Percentiles rank a stretch among this genome's conserved stretches.
Conservation (phyloP, 1,140 invertebrate species). For the Bombus pascuorum region DNA sequence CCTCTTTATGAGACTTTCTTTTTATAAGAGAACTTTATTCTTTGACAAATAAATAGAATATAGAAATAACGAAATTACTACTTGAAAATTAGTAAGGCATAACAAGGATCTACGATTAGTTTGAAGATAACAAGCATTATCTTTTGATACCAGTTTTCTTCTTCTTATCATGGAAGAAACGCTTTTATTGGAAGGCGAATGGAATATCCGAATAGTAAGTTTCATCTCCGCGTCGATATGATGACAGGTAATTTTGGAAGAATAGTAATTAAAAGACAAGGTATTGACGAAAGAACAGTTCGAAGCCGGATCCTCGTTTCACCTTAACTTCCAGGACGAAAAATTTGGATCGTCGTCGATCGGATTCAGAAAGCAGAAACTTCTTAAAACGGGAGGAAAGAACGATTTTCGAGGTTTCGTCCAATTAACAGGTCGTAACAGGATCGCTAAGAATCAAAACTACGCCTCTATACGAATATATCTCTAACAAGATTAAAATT, state of each 20-base stretch:
- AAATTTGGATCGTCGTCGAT: background rate
- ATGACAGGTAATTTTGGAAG: background rate
- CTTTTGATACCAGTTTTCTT: background rate
- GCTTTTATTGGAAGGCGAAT: too few relatives aligned
- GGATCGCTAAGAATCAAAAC: slow-evolving; percentile 3
- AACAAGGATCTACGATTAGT: too few relatives aligned
- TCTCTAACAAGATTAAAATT: background rate
- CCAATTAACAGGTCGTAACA: slow-evolving; percentile 53
- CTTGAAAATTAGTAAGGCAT: too few relatives aligned
- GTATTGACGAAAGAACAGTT: background rate
- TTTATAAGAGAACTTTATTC: too few relatives aligned
- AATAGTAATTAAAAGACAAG: background rate
- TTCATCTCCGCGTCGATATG: background rate
- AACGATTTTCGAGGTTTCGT: slow-evolving; percentile 35
- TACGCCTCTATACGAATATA: background rate
- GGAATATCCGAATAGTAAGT: too few relatives aligned
- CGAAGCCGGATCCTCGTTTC: too few relatives aligned
- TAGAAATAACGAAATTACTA: background rate
- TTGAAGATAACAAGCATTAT: background rate
- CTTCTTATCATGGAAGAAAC: background rate
- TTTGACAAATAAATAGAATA: background rate
- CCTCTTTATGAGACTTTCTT: too few relatives aligned
- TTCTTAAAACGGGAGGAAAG: background rate
- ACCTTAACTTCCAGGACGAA: background rate
- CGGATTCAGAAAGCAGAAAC: background rate